These are phyloP conservation scores for Entomobrya proxima DNA, from an alignment of 2,888 invertebrate species.

Conservation along the genomic window DNA sequence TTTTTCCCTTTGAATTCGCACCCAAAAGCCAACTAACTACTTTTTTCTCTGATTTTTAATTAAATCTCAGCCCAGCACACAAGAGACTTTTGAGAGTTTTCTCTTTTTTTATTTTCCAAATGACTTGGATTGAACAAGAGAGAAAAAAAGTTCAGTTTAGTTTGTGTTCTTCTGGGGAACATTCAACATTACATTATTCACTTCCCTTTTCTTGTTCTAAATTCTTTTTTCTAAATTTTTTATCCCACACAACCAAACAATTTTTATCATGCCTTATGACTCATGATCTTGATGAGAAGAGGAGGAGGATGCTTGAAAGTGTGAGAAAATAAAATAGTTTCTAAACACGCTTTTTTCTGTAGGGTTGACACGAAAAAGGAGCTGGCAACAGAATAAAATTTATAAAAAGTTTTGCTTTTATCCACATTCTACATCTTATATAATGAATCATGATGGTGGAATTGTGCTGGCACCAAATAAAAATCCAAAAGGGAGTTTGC, in stretches of 20 bases:
- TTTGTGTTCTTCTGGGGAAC: too few species aligned
- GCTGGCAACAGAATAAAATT: slow-evolving; percentile 39
- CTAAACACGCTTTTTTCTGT: slow-evolving; percentile 38
- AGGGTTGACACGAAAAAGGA: slow-evolving; percentile 18
- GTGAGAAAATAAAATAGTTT: slow-evolving; percentile 57
- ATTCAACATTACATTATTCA: slow-evolving; percentile 56
- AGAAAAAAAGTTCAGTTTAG: slow-evolving; percentile 50
- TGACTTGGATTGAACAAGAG: not conserved
- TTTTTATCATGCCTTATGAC: not conserved
- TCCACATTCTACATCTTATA: not conserved
- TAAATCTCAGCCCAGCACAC: slow-evolving; percentile 67
- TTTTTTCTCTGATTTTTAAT: slow-evolving; percentile 65
- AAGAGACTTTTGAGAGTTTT: too few species aligned
- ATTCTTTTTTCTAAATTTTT: slow-evolving; percentile 25
- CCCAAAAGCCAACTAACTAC: too few species aligned
- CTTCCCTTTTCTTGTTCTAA: slow-evolving; percentile 60
- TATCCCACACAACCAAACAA: not conserved
- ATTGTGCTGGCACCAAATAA: not conserved
- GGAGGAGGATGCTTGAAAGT: not conserved
- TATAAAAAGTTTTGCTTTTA: not conserved
- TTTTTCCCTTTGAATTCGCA: slow-evolving; percentile 64
- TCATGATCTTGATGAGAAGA: slow-evolving; percentile 4
- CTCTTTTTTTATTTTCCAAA: slow-evolving; percentile 27
- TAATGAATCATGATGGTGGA: slow-evolving; percentile 38
- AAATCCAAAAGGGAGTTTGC: too few species aligned